Evolutionary conservation across 2,888 invertebrate species (phyloP).

Genomic region (Ptilodon capucinus): DNA sequence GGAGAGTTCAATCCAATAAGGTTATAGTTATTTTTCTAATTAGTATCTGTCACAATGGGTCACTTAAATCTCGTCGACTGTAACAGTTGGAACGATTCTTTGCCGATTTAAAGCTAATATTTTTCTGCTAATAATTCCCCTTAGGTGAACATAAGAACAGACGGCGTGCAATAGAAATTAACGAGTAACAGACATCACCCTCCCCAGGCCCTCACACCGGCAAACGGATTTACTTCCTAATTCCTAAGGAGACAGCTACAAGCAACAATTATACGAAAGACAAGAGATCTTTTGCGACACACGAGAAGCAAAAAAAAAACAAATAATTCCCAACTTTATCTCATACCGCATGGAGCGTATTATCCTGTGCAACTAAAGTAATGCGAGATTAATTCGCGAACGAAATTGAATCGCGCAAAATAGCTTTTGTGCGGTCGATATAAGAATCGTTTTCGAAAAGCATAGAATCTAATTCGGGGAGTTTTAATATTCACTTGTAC

Average conservation of each 20-base stretch:
- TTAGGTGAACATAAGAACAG: slow-evolving; percentile 28
- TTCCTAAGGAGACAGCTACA: slow-evolving; percentile 78
- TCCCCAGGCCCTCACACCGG: slow-evolving; percentile 60
- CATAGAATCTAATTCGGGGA: slow-evolving; percentile 57
- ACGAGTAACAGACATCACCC: slow-evolving; percentile 46
- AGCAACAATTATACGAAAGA: slow-evolving; percentile 76
- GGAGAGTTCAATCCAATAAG: no score
- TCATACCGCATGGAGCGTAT: slow-evolving; percentile 33
- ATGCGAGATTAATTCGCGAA: slow-evolving; percentile 53
- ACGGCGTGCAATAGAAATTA: slow-evolving; percentile 68
- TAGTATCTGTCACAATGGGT: no score
- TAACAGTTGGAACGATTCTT: no score
- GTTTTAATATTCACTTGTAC: slow-evolving; percentile 78
- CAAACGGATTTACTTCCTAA: slow-evolving; percentile 77
- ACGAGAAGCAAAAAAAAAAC: slow-evolving; percentile 9
- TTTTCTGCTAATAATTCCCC: neutral
- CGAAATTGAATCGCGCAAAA: slow-evolving; percentile 30
- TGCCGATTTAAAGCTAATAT: neutral
- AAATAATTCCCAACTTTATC: slow-evolving; percentile 45
- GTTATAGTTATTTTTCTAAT: no score
- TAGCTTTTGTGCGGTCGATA: slow-evolving; percentile 35
- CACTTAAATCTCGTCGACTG: no score
- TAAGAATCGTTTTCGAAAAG: slow-evolving; percentile 39
- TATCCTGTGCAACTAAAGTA: slow-evolving; percentile 33
- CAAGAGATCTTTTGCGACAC: slow-evolving; percentile 34